phyloP scores from a whole-genome alignment of 2,888 invertebrate genomes.

The Spodoptera exigua region DNA sequence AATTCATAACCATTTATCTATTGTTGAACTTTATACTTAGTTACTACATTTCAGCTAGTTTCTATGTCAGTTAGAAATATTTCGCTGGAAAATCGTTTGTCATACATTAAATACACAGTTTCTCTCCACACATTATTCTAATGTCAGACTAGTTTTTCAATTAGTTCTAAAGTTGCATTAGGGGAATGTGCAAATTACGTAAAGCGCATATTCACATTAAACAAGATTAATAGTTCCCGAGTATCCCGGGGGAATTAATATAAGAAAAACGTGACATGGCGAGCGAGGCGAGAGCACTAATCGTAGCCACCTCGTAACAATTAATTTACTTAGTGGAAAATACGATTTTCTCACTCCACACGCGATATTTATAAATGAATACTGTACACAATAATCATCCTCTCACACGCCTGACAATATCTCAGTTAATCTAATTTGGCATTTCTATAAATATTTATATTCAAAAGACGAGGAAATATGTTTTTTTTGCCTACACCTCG shows the following conservation, averaged over 20 bases:
- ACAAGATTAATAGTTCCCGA: constrained; percentile 44
- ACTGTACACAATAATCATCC: constrained; percentile 20
- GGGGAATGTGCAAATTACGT: constrained; percentile 40
- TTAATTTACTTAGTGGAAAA: constrained; percentile 42
- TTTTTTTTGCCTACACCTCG: no score
- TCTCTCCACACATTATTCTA: constrained; percentile 9
- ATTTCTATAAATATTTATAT: no score
- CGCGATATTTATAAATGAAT: constrained; percentile 28
- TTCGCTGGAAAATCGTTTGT: not conserved
- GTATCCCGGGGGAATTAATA: constrained; percentile 38
- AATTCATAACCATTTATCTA: no score
- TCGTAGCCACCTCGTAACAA: constrained; percentile 25
- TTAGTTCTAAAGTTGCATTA: constrained; percentile 20
- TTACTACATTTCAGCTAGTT: no score
- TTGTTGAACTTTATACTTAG: no score
- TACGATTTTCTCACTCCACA: constrained; percentile 14
- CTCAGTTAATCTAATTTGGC: no score
- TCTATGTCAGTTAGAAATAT: no score
- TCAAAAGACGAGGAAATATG: no score
- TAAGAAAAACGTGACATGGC: constrained; percentile 41
- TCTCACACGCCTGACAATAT: constrained; percentile 1
- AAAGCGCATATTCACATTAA: constrained; percentile 39
- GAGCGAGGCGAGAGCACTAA: constrained; percentile 23
- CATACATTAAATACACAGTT: not conserved
- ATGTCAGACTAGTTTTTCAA: constrained; percentile 34